Evolutionary conservation across 2,797 vertebrate genomes (phyloP).

Genomic region (Bovichtus diacanthus): DNA sequence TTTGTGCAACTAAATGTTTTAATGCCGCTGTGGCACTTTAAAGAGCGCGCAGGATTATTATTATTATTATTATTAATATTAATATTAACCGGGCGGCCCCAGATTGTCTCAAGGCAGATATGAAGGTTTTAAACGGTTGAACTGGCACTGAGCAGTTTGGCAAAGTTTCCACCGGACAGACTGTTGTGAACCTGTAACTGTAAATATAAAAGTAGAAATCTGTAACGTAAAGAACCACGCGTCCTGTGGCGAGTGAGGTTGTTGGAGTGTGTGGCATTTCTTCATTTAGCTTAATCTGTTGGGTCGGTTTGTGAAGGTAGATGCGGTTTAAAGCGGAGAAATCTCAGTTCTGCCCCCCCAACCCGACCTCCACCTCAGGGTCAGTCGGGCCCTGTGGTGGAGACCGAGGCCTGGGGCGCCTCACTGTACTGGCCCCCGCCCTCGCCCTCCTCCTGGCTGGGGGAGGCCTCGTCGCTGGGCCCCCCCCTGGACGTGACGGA

Average conservation of each 20-base stretch:
- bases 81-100: constrained; percentile 49
- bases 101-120: constrained; percentile 87
- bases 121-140: constrained; percentile 50
- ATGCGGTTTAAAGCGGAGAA: constrained; percentile 85
- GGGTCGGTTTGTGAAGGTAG: constrained; percentile 84
- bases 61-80: constrained; percentile 21
- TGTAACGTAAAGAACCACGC: constrained; percentile 75
- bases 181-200: constrained; percentile 64
- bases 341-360: constrained; percentile 57
- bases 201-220: constrained; percentile 78
- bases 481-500: constrained; percentile 91
- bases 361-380: neutral
- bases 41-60: constrained; percentile 34
- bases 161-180: constrained; percentile 64
- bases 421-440: constrained; percentile 84
- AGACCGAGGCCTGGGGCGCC: constrained; percentile 93
- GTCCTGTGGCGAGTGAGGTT: constrained; percentile 79
- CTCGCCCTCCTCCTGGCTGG: constrained; percentile 90
- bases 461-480: constrained; percentile 91
- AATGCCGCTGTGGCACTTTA: constrained; percentile 45
- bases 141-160: constrained; percentile 82
- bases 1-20: constrained; percentile 45
- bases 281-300: constrained; percentile 81
- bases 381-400: constrained; percentile 97
- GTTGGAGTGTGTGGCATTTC: constrained; percentile 81